These are phyloP conservation scores for Drosophila recens DNA, from an alignment of 2,888 invertebrate genomes.

Conservation along the genomic window DNA sequence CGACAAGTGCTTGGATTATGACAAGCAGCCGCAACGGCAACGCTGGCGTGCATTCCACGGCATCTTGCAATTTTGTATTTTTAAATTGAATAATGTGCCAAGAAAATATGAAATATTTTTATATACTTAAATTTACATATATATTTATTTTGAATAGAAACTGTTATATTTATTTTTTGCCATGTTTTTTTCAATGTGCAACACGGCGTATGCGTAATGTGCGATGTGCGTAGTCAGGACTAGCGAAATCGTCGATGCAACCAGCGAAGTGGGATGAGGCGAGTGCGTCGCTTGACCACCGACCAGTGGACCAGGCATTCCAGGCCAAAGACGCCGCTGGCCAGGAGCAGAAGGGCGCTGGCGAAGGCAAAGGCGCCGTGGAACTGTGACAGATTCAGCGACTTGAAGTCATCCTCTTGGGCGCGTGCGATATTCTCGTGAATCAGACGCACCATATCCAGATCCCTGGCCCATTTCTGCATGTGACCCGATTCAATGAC, in stretches of 20 bases:
- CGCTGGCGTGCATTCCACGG: conserved; percentile 73
- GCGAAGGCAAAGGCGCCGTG: conserved; percentile 75
- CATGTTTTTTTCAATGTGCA: conserved; percentile 12
- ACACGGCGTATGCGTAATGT: conserved; percentile 34
- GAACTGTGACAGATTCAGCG: conserved; percentile 74
- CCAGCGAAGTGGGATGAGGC: conserved; percentile 55
- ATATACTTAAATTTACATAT: conserved; percentile 19
- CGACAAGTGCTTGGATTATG: conserved; percentile 69
- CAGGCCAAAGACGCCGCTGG: conserved; percentile 56
- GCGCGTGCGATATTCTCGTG: conserved; percentile 68
- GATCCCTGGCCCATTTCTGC: conserved; percentile 83
- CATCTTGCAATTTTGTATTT: conserved; percentile 75
- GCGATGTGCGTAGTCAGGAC: conserved; percentile 7
- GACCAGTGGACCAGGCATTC: conserved; percentile 65
- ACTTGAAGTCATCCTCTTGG: conserved; percentile 64
- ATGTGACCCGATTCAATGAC: conserved; percentile 84
- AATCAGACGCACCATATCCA: conserved; percentile 77
- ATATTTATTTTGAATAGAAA: conserved; percentile 30
- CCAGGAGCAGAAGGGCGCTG: conserved; percentile 51
- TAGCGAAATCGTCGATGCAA: conserved; percentile 63
- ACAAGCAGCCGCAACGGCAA: conserved; percentile 71
- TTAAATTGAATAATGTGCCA: conserved; percentile 79
- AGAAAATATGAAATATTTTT: conserved; percentile 67
- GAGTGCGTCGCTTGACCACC: conserved; percentile 56
- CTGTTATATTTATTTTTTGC: conserved; percentile 25